phyloP scores from a whole-genome alignment of 2,888 invertebrate species.

The Drosophila limbata region DNA sequence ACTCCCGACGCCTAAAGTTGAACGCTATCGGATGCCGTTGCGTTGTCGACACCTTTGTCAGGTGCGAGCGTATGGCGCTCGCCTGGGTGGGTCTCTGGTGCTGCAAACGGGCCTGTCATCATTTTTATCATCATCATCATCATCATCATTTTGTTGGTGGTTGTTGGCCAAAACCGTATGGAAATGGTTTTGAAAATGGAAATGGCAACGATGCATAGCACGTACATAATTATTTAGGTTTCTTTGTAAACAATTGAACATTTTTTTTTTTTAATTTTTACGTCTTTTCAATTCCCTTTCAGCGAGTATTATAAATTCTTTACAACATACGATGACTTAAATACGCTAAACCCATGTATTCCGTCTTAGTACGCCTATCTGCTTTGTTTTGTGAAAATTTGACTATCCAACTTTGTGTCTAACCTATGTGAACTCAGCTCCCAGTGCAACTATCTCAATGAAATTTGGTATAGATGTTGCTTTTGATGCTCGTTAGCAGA shows the following conservation, averaged over 20 bases:
- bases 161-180: constrained; percentile 41
- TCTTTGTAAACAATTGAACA: constrained; percentile 62
- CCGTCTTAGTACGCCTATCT: too few species aligned
- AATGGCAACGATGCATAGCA: constrained; percentile 28
- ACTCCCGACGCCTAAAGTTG: constrained; percentile 73
- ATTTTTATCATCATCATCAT: constrained; percentile 1
- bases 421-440: constrained; percentile 1
- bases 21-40: constrained; percentile 73
- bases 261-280: constrained; percentile 28
- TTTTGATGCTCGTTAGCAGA: neutral
- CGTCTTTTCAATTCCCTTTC: constrained; percentile 16
- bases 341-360: neutral
- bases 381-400: neutral
- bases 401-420: neutral
- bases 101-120: constrained; percentile 67
- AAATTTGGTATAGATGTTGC: neutral
- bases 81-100: constrained; percentile 79
- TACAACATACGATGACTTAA: too few species aligned
- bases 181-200: constrained; percentile 53
- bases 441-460: neutral
- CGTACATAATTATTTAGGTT: constrained; percentile 49
- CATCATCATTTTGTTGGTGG: constrained; percentile 23
- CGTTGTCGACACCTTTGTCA: constrained; percentile 72
- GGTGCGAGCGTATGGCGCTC: constrained; percentile 80
- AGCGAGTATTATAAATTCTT: neutral